These are phyloP conservation scores for Neoarius graeffei DNA, from an alignment of 2,113 vertebrate species.

Conservation along the genomic window DNA sequence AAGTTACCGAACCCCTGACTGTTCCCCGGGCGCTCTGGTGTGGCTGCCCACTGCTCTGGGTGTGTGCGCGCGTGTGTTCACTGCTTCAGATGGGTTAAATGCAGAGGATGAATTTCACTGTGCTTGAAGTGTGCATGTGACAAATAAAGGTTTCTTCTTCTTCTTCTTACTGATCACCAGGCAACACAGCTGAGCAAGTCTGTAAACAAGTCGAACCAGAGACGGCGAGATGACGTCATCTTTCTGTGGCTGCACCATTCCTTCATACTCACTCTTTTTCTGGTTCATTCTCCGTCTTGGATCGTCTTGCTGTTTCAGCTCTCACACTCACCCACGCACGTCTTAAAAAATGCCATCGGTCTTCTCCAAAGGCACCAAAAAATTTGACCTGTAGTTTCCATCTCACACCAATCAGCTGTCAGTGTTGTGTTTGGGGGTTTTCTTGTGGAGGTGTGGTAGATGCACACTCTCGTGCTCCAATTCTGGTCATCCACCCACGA, in stretches of 20 bases:
- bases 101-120: too few relatives aligned
- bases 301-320: neutral
- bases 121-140: too few relatives aligned
- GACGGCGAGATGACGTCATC: constrained; percentile 30
- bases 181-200: constrained; percentile 10
- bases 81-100: neutral
- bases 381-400: constrained; percentile 23
- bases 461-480: neutral
- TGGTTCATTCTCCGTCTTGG: neutral
- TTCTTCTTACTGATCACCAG: neutral
- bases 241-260: constrained; percentile 17
- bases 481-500: constrained; percentile 1
- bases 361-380: neutral
- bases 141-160: too few relatives aligned
- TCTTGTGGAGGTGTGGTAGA: constrained; percentile 22
- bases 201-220: constrained; percentile 15
- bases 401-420: constrained; percentile 36
- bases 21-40: too few relatives aligned
- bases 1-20: too few relatives aligned
- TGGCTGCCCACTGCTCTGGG: too few relatives aligned
- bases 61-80: too few relatives aligned
- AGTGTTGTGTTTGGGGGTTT: neutral
- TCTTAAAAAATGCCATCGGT: neutral
- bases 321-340: neutral
- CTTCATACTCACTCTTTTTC: neutral